Evolutionary conservation across 1,140 invertebrate genomes (phyloP).

Genomic region (Gryllus bimaculatus): DNA sequence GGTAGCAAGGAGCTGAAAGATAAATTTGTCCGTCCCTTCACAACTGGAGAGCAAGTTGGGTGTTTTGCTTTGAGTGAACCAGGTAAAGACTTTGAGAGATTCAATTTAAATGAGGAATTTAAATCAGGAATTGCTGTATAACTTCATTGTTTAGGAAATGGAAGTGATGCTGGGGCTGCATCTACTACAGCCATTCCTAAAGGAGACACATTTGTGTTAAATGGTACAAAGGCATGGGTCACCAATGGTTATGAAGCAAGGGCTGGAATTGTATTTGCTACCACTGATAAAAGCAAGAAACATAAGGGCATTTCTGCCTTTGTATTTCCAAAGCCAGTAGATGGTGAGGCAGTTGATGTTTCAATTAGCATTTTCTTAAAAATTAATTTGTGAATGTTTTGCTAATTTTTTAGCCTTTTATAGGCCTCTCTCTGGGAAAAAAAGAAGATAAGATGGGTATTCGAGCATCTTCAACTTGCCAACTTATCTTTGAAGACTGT

Average conservation of each 20-base stretch:
- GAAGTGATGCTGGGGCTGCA: slow-evolving; percentile 70
- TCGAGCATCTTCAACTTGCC: slow-evolving; percentile 82
- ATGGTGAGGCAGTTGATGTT: slow-evolving; percentile 33
- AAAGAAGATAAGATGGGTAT: slow-evolving; percentile 97
- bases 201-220: slow-evolving; percentile 56
- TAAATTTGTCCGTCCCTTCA: slow-evolving; percentile 68
- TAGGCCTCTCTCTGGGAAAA: slow-evolving; percentile 74
- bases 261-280: slow-evolving; percentile 63
- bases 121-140: too few species aligned
- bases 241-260: slow-evolving; percentile 64
- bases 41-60: slow-evolving; percentile 50
- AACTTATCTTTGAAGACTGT: slow-evolving; percentile 91
- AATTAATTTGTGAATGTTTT: background rate
- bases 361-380: too few species aligned
- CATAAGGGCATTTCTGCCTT: slow-evolving; percentile 53
- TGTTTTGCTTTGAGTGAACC: slow-evolving; percentile 54
- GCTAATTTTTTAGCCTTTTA: background rate
- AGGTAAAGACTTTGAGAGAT: slow-evolving; percentile 30
- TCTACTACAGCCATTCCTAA: slow-evolving; percentile 49
- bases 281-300: slow-evolving; percentile 56
- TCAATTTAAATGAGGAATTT: too few species aligned
- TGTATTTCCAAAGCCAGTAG: slow-evolving; percentile 37
- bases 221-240: slow-evolving; percentile 74
- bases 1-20: slow-evolving; percentile 75
- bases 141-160: slow-evolving; percentile 35